A percentile compares a stretch with the other conserved stretches of the same genome.
Evolutionary conservation across 2,888 invertebrate genomes (phyloP).

Genomic region (Theretra japonica): DNA sequence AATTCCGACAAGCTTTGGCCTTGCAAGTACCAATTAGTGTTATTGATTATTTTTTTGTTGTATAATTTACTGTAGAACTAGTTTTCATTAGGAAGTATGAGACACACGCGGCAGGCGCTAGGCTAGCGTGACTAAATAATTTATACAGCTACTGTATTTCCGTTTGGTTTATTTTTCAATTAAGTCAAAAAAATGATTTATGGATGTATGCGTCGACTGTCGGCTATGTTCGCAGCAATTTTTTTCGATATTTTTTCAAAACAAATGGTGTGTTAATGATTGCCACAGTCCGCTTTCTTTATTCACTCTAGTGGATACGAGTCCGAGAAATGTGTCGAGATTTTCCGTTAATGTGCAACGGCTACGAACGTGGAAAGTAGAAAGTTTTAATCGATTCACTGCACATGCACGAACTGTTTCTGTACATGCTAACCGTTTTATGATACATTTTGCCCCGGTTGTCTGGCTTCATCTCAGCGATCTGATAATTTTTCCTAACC

Average conservation of each 20-base stretch:
- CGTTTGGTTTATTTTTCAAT: not conserved
- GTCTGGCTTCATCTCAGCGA: not conserved
- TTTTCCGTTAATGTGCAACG: slow-evolving; percentile 78
- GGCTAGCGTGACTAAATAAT: not conserved
- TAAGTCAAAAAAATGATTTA: not conserved
- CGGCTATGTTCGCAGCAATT: not conserved
- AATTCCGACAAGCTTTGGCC: not conserved
- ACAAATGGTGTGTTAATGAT: slow-evolving; percentile 57
- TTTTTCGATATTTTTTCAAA: slow-evolving; percentile 35
- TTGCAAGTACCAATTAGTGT: not conserved
- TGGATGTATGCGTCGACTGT: slow-evolving; percentile 4
- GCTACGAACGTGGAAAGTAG: slow-evolving; percentile 79
- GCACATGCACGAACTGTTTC: slow-evolving; percentile 77
- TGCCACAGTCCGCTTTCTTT: slow-evolving; percentile 72
- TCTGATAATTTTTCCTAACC: not conserved
- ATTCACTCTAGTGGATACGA: slow-evolving; percentile 76
- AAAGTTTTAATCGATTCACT: slow-evolving; percentile 81
- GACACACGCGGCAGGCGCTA: not conserved
- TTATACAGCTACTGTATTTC: slow-evolving; percentile 9
- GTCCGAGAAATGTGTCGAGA: slow-evolving; percentile 77
- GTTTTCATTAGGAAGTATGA: not conserved
- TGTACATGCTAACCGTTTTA: slow-evolving; percentile 55
- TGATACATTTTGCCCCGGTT: slow-evolving; percentile 54
- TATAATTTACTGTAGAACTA: not conserved
- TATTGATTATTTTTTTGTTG: not conserved